A percentile compares a stretch with the other conserved stretches of the same genome.
Conservation (phyloP, 2,797 vertebrate genomes). For the Tolypeutes matacus region DNA sequence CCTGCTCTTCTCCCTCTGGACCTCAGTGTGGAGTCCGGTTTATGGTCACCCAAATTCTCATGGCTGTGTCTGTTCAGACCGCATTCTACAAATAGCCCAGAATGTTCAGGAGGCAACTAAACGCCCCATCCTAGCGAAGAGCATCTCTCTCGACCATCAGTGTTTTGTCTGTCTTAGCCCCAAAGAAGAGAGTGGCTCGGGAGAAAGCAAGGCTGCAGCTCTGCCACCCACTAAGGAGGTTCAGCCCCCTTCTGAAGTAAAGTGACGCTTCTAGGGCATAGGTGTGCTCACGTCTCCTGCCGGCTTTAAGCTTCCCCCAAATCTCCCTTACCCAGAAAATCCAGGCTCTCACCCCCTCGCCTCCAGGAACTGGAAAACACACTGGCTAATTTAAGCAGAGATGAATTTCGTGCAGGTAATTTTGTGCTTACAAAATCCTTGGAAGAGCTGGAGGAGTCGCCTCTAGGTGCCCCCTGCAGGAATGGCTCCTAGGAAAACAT, state of each 20-base stretch:
- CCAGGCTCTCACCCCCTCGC: neutral
- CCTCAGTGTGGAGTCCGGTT: neutral
- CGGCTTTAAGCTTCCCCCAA: neutral
- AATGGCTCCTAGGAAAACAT: neutral
- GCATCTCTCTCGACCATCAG: neutral
- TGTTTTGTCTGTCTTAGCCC: neutral
- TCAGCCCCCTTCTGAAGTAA: neutral
- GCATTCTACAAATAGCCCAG: neutral
- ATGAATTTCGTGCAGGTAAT: conserved; percentile 14
- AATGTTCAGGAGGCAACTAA: neutral
- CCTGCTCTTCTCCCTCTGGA: neutral
- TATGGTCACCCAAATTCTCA: conserved; percentile 2
- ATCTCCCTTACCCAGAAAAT: conserved; percentile 18
- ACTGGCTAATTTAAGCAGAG: neutral
- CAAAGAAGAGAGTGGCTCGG: neutral
- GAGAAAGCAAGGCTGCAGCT: neutral
- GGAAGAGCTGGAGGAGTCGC: neutral
- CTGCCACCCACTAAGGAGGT: neutral
- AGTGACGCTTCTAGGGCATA: neutral
- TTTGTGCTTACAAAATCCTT: neutral
- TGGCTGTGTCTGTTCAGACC: neutral
- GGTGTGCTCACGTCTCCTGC: neutral
- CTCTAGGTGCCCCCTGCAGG: neutral
- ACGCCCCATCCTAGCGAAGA: neutral
- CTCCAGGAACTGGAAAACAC: neutral